phyloP scores from a whole-genome alignment of 2,797 vertebrate species.

The Notamacropus eugenii region DNA sequence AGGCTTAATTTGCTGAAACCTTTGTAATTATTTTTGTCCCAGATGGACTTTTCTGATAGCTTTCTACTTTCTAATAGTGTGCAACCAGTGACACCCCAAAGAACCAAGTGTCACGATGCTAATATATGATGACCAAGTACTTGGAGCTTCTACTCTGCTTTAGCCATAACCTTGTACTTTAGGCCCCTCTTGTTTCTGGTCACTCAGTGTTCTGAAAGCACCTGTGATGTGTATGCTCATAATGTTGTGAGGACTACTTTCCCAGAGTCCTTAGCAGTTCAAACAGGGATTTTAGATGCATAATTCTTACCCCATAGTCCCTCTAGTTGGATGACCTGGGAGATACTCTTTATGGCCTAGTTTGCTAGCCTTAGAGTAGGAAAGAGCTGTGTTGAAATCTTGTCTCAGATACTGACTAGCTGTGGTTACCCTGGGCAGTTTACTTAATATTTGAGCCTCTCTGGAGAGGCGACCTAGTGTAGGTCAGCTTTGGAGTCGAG shows the following conservation, averaged over 20 bases:
- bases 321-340: background rate
- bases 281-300: background rate
- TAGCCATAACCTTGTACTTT: background rate
- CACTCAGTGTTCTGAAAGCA: background rate
- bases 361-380: background rate
- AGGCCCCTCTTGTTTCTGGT: background rate
- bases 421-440: background rate
- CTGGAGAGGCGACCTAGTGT: background rate
- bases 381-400: background rate
- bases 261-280: background rate
- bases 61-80: background rate
- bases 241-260: background rate
- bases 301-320: background rate
- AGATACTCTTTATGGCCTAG: background rate
- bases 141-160: background rate
- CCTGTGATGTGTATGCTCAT: background rate
- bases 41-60: background rate
- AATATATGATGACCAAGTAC: background rate
- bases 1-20: background rate
- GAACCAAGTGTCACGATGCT: background rate
- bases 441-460: background rate
- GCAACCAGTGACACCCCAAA: background rate
- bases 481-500: background rate
- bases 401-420: background rate
- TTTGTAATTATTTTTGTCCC: constrained; percentile 17